A percentile compares a stretch with the other conserved stretches of the same genome.
Evolutionary conservation across 2,113 vertebrate genomes (phyloP).

Genomic region (Takifugu bimaculatus): DNA sequence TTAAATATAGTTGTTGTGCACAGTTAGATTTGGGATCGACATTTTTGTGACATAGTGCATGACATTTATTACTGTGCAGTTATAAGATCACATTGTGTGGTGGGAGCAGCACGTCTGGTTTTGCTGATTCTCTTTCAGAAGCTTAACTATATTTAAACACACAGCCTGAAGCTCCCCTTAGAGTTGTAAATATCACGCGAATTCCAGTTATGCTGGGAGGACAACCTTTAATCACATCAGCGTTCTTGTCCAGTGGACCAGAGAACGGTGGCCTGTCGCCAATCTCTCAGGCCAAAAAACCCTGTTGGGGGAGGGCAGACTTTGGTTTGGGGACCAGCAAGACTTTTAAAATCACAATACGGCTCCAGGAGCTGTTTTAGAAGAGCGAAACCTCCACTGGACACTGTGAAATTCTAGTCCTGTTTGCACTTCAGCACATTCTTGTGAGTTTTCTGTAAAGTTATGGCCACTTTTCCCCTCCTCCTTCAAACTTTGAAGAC

Average conservation of each 20-base stretch:
- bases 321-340: constrained; percentile 52
- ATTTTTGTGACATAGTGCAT: too few species aligned
- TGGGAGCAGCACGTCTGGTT: background rate
- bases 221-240: constrained; percentile 56
- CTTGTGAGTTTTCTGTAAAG: background rate
- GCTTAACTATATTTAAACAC: constrained; percentile 64
- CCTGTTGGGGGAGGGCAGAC: constrained; percentile 21
- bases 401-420: constrained; percentile 14
- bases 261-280: background rate
- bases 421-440: constrained; percentile 15
- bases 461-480: background rate
- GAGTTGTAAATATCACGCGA: constrained; percentile 66
- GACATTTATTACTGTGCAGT: too few species aligned
- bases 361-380: constrained; percentile 13
- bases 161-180: constrained; percentile 61
- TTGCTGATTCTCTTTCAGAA: constrained; percentile 7
- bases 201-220: constrained; percentile 51
- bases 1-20: too few species aligned
- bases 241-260: constrained; percentile 29
- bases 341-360: constrained; percentile 43
- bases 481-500: constrained; percentile 23
- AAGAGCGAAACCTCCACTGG: background rate
- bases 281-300: constrained; percentile 2
- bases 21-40: too few species aligned
- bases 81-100: too few species aligned